A percentile compares a stretch with the other conserved stretches of the same genome.
Evolutionary conservation across 2,113 vertebrate genomes (phyloP).

Genomic region (Callocephalon fimbriatum): DNA sequence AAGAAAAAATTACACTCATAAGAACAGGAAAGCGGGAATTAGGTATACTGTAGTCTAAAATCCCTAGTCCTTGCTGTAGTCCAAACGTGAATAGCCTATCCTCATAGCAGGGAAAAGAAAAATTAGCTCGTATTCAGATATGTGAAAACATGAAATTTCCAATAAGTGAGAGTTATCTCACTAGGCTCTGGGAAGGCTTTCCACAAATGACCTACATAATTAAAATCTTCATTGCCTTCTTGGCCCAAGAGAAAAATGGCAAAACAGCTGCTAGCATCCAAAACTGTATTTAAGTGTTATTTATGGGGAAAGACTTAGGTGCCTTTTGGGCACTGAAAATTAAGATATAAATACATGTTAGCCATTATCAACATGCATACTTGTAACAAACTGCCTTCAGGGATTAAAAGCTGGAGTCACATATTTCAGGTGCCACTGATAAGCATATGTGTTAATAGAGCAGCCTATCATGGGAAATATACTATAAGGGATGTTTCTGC

Average conservation of each 20-base stretch:
- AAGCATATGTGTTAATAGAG: not conserved
- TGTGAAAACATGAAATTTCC: not conserved
- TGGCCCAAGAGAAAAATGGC: not conserved
- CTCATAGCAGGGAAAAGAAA: not conserved
- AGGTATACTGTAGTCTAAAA: not conserved
- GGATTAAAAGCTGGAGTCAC: not conserved
- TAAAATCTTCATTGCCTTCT: slow-evolving; percentile 21
- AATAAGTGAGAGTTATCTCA: accelerated
- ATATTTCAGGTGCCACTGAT: slow-evolving; percentile 7
- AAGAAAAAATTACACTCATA: not conserved
- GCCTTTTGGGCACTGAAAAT: not conserved
- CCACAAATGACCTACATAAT: not conserved
- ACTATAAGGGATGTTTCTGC: not conserved
- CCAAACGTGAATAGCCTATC: not conserved
- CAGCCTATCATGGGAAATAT: not conserved
- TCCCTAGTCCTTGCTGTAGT: not conserved
- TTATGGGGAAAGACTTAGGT: not conserved
- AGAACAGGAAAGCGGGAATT: not conserved
- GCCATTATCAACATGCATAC: not conserved
- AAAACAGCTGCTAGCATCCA: not conserved
- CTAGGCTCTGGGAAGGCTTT: not conserved
- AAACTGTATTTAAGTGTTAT: not conserved
- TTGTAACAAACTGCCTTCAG: not conserved
- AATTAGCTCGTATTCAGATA: not conserved
- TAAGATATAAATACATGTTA: not conserved